Evolutionary conservation across 2,888 invertebrate species (phyloP), one percentile per base, ranked within the genome.

Genomic region (Sinohyriopsis cumingii): DNA sequence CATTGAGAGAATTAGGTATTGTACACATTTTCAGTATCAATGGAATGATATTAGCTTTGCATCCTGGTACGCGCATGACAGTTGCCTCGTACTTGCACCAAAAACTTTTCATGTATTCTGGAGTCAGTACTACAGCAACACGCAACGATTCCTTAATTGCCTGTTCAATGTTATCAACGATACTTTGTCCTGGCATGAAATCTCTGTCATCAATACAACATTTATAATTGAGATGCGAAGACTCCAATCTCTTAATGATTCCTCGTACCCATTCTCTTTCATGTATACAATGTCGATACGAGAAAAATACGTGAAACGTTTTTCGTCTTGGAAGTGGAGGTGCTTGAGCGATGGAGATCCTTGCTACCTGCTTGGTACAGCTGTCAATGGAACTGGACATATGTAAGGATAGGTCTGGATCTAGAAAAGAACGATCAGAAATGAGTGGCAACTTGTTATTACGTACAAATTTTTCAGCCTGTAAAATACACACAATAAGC

Each of bases 201-300:
- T 73, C 73, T 33, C 68, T 62, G 20, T 67, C 68, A 53, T 68
- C 70, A 20, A 68, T 59, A 65, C 70, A 70, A 53, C 73, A 73
- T 63, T 67, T 73, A 56, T 67, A 73, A 45, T 70, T 70, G 20
- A 55, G 54, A 20, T 60, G 53, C 9, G 33, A 33, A 33, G 33
- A 33, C 55, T 73, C 73, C 12, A 73, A 60, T 56, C 71, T 70
- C 19, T 70, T 55, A 2, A 65, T 55, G 15, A 73, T 68, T 22
- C 60, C 68, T 55, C 65, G 68, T 18, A 73, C 70, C 70, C 70
- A 71, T 28, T 70, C 60, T 56, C 65, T 63, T 54, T 73, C 73
- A n/a, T 61, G 62, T 45, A 53, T 53, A 33, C 67, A 64, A 57
- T 59, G 24, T 20, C 71, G 68, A 24, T 62, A 73, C 56, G 68